Conservation (phyloP, 2,888 invertebrate species). For the Tenthredo amoena region DNA sequence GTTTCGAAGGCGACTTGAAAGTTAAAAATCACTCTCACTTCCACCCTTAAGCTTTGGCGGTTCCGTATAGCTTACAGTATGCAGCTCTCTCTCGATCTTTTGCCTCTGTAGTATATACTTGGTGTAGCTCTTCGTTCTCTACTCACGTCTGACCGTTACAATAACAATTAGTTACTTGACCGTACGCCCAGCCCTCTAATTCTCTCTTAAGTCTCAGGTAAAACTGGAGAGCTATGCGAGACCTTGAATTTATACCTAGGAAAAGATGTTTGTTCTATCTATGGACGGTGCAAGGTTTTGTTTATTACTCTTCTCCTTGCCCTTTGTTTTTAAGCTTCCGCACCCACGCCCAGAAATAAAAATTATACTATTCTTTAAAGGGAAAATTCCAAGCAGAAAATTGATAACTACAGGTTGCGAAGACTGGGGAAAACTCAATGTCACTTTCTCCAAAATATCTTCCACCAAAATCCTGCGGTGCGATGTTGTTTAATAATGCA, state of each 20-base stretch:
- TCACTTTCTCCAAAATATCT: constrained; percentile 1
- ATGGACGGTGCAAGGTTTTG: background rate
- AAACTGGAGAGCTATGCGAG: background rate
- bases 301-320: background rate
- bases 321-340: background rate
- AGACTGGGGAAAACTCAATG: background rate
- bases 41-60: constrained; percentile 37
- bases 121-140: background rate
- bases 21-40: constrained; percentile 51
- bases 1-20: constrained; percentile 33
- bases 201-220: constrained; percentile 46
- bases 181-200: constrained; percentile 45
- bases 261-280: background rate
- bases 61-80: background rate
- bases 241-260: constrained; percentile 33
- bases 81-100: background rate
- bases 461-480: background rate
- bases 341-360: background rate
- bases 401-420: background rate
- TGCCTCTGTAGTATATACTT: background rate
- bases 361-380: background rate
- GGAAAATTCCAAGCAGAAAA: background rate
- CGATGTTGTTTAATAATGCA: no score
- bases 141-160: constrained; percentile 43
- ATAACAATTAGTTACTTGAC: constrained; percentile 52